Conservation (phyloP, 1,140 invertebrate species). For the Drosophila azteca region DNA sequence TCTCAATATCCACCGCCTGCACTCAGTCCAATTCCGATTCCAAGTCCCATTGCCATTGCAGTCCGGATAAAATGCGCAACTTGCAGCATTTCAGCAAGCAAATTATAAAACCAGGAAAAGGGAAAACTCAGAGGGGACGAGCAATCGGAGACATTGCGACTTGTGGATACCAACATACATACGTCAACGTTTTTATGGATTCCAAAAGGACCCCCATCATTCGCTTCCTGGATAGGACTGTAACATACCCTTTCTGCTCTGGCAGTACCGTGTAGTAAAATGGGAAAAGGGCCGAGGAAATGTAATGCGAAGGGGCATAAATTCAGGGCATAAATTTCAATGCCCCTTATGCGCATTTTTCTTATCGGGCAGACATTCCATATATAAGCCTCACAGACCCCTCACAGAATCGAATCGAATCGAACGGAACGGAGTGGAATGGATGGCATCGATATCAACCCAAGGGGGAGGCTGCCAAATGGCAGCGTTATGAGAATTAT, state of each 20-base stretch:
- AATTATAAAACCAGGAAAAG: slow-evolving; percentile 54
- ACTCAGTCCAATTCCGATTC: background rate
- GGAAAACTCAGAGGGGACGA: background rate
- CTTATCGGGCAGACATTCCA: slow-evolving; percentile 63
- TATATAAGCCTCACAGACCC: slow-evolving; percentile 29
- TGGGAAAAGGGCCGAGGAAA: slow-evolving; percentile 17
- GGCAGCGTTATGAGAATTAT: slow-evolving; percentile 75
- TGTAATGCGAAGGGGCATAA: slow-evolving; percentile 54
- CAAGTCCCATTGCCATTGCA: too few species aligned
- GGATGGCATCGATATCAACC: slow-evolving; percentile 20
- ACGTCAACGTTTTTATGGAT: too few species aligned
- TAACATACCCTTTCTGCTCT: too few species aligned
- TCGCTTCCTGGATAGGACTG: too few species aligned
- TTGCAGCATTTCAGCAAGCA: slow-evolving; percentile 56
- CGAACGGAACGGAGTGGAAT: slow-evolving; percentile 38
- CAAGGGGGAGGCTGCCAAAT: slow-evolving; percentile 15
- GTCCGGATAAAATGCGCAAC: slow-evolving; percentile 48
- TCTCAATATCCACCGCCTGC: slow-evolving; percentile 39
- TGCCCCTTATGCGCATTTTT: slow-evolving; percentile 68
- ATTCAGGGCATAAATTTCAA: slow-evolving; percentile 72
- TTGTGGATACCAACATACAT: too few species aligned
- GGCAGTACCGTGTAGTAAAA: background rate
- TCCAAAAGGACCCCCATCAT: too few species aligned
- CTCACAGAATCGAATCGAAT: slow-evolving; percentile 24
- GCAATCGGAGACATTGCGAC: background rate